Conservation (phyloP, 2,113 vertebrate genomes). For the Macquaria ambigua region DNA sequence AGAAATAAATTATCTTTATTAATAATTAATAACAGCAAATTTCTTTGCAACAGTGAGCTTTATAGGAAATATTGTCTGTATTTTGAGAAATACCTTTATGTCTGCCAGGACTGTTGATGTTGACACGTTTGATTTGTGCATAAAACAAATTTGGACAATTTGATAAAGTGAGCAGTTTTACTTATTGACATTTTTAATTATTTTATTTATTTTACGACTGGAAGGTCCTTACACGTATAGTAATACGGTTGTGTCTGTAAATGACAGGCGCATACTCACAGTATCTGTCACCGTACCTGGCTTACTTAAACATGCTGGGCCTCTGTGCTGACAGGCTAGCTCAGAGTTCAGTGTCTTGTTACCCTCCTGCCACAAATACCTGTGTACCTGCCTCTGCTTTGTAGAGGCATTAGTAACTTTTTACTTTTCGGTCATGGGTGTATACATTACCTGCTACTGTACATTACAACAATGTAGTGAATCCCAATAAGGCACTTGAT, state of each 20-base stretch:
- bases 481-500: background rate
- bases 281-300: slow-evolving; percentile 31
- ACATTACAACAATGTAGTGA: background rate
- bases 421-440: background rate
- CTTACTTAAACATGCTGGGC: slow-evolving; percentile 59
- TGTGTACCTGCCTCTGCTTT: slow-evolving; percentile 32
- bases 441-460: background rate
- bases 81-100: too few species aligned
- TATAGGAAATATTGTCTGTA: too few species aligned
- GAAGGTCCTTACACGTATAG: background rate
- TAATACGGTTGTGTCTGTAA: slow-evolving; percentile 2
- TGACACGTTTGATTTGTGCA: too few species aligned
- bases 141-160: background rate
- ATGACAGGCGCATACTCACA: slow-evolving; percentile 11
- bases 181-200: background rate
- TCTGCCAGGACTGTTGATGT: too few species aligned
- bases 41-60: too few species aligned
- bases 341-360: slow-evolving; percentile 67
- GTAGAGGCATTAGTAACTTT: background rate
- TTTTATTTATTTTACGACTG: background rate
- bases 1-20: too few species aligned
- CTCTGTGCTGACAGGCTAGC: slow-evolving; percentile 58
- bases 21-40: background rate
- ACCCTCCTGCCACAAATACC: slow-evolving; percentile 24
- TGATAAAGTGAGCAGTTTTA: background rate